Conservation (phyloP, 2,797 vertebrate genomes). For the Xenentodon cancila region DNA sequence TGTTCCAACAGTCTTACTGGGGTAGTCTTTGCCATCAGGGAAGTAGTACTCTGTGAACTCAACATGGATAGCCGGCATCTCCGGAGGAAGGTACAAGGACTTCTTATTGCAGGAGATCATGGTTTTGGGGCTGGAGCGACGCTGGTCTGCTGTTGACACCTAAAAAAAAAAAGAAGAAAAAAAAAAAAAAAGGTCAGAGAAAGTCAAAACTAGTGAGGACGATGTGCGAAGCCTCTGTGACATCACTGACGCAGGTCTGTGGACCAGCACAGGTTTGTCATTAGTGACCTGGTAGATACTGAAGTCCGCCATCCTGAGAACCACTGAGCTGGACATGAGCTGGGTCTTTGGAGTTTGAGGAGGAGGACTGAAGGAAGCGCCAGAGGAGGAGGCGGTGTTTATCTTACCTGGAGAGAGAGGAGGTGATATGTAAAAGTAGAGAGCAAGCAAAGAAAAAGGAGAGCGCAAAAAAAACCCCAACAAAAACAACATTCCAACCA, state of each 20-base stretch:
- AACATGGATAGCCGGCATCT: conserved; percentile 97
- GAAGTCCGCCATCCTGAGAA: conserved; percentile 96
- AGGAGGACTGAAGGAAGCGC: conserved; percentile 80
- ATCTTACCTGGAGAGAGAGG: conserved; percentile 77
- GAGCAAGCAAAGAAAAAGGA: conserved; percentile 11
- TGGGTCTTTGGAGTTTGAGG: conserved; percentile 86
- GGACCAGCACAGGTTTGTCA: neutral
- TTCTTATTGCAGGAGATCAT: conserved; percentile 99
- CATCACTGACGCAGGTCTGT: neutral
- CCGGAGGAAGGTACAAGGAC: conserved; percentile 94
- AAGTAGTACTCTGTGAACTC: conserved; percentile 99
- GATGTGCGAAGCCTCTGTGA: neutral
- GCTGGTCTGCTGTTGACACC: conserved; percentile 97
- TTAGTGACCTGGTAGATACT: conserved; percentile 94
- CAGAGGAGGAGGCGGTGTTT: conserved; percentile 77
- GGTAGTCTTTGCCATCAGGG: conserved; percentile 96
- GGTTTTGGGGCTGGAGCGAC: conserved; percentile 93
- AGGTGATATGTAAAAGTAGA: conserved; percentile 2
- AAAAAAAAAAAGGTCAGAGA: neutral
- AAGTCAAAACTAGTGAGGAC: neutral
- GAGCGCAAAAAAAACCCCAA: no score
- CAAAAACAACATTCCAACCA: conserved; percentile 24
- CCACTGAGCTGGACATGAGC: conserved; percentile 96
- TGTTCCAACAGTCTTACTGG: conserved; percentile 83
- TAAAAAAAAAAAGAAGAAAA: conserved; percentile 69